Percentiles rank a stretch among this genome's conserved stretches.
These are phyloP conservation scores for Synergus itoensis DNA, from an alignment of 2,888 invertebrate genomes.

Conservation along the genomic window DNA sequence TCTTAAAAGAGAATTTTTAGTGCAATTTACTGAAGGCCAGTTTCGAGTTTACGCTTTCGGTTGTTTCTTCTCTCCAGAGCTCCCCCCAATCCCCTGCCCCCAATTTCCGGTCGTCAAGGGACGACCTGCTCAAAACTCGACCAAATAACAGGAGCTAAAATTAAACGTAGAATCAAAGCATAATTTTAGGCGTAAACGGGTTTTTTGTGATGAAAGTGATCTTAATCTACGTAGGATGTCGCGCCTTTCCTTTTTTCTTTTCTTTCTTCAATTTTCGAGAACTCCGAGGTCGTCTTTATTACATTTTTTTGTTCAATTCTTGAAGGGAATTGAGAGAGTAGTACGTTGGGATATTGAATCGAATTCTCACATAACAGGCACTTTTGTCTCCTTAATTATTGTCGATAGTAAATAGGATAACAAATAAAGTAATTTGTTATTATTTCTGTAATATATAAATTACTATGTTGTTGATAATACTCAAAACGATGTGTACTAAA, in stretches of 20 bases:
- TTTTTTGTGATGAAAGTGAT: slow-evolving; percentile 42
- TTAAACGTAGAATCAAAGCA: slow-evolving; percentile 51
- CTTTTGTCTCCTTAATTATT: slow-evolving; percentile 37
- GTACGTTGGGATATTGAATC: background rate
- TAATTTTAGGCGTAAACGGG: slow-evolving; percentile 55
- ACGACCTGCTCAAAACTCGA: slow-evolving; percentile 58
- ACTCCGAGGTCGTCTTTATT: slow-evolving; percentile 13
- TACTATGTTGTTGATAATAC: slow-evolving; percentile 41
- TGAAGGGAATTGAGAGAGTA: background rate
- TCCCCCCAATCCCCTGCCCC: background rate
- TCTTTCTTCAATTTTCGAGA: slow-evolving; percentile 5
- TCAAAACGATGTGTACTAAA: slow-evolving; percentile 37
- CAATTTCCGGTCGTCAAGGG: slow-evolving; percentile 50
- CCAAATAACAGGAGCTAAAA: slow-evolving; percentile 58
- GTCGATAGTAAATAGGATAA: slow-evolving; percentile 40
- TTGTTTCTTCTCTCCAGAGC: slow-evolving; percentile 16
- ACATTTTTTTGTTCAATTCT: background rate
- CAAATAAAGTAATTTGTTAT: slow-evolving; percentile 38
- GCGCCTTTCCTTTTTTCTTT: slow-evolving; percentile 17
- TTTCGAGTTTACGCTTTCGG: slow-evolving; percentile 13
- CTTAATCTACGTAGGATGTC: slow-evolving; percentile 38
- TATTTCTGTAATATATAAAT: slow-evolving; percentile 40
- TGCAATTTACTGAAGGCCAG: slow-evolving; percentile 33
- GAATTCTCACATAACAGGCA: background rate
- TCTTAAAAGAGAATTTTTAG: background rate